Conservation (phyloP, 2,888 invertebrate species). For the Terebella lapidaria region DNA sequence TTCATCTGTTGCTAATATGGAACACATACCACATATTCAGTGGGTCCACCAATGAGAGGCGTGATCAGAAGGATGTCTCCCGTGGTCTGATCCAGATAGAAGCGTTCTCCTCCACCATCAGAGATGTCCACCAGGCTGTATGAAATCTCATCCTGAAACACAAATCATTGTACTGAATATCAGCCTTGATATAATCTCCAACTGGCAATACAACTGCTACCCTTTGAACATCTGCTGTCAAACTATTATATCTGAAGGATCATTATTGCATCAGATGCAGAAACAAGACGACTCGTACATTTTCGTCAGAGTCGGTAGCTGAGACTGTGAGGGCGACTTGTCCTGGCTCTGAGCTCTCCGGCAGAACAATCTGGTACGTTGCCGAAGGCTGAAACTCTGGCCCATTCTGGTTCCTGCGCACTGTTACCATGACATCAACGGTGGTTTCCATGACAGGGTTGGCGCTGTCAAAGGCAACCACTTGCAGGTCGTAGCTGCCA, state of each 20-base stretch:
- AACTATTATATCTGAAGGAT: too few species aligned
- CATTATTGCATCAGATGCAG: too few species aligned
- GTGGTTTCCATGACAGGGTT: slow-evolving; percentile 27
- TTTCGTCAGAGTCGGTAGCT: slow-evolving; percentile 18
- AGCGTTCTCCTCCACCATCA: slow-evolving; percentile 19
- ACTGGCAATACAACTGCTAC: not conserved
- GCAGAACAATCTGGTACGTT: slow-evolving; percentile 19
- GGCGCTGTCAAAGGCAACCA: slow-evolving; percentile 36
- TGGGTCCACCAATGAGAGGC: slow-evolving; percentile 16
- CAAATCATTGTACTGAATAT: too few species aligned
- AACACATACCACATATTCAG: slow-evolving; percentile 18
- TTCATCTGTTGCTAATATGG: not conserved
- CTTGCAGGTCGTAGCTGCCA: slow-evolving; percentile 11
- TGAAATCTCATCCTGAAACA: slow-evolving; percentile 17
- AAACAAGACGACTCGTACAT: too few species aligned
- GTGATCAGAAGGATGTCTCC: slow-evolving; percentile 21
- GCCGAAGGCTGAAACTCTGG: slow-evolving; percentile 31
- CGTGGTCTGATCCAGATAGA: slow-evolving; percentile 23
- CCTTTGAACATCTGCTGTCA: not conserved
- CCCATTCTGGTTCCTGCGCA: slow-evolving; percentile 34
- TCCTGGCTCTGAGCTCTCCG: slow-evolving; percentile 18
- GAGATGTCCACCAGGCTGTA: slow-evolving; percentile 14
- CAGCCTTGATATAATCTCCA: too few species aligned
- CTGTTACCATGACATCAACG: slow-evolving; percentile 13
- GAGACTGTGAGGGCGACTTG: slow-evolving; percentile 15